Evolutionary conservation across 1,140 invertebrate species (phyloP).

Genomic region (Sminthurinus signatus): DNA sequence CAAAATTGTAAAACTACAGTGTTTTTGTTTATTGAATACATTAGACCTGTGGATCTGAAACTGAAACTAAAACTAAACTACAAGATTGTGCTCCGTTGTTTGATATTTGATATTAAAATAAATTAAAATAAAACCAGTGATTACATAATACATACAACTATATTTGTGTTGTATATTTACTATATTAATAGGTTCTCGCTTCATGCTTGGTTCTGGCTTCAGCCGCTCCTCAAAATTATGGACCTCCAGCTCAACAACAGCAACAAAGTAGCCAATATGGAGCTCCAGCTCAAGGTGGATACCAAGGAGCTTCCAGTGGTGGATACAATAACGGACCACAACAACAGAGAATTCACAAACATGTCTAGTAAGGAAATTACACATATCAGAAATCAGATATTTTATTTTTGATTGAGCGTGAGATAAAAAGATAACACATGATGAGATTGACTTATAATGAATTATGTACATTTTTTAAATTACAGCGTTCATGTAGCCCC

Average conservation of each 20-base stretch:
- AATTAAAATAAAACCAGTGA: neutral
- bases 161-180: neutral
- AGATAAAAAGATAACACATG: too few species aligned
- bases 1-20: too few species aligned
- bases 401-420: neutral
- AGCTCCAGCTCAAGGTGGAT: neutral
- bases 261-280: neutral
- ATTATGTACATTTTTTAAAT: neutral
- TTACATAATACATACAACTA: neutral
- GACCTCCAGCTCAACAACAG: conserved; percentile 3
- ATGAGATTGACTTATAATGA: neutral
- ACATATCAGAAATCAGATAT: neutral
- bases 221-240: conserved; percentile 26
- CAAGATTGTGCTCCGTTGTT: too few species aligned
- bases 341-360: conserved; percentile 16
- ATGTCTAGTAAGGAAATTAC: too few species aligned
- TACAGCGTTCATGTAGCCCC: conserved; percentile 29
- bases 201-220: conserved; percentile 7
- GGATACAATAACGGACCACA: neutral
- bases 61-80: neutral
- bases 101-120: neutral
- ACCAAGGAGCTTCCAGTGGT: neutral
- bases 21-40: too few species aligned
- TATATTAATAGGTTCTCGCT: neutral
- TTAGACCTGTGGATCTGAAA: neutral